Percentiles rank a stretch among this genome's conserved stretches.
Conservation (phyloP, 2,888 invertebrate species). For the Pristionchus entomophagus region DNA sequence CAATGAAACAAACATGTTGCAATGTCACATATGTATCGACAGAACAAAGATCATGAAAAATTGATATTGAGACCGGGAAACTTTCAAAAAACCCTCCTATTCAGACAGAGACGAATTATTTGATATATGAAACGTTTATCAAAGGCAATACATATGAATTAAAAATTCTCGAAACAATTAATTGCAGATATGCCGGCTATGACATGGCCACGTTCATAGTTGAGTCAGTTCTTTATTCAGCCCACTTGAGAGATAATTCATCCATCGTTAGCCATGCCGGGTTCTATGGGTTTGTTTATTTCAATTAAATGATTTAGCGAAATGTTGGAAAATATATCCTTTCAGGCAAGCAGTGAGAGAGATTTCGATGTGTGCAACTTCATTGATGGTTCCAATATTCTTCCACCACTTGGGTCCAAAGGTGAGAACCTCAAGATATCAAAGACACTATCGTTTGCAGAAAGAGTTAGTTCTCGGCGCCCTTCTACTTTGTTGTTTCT, state of each 20-base stretch:
- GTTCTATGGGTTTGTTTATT: background rate
- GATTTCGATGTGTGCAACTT: background rate
- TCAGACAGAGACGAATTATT: no score
- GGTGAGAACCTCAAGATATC: background rate
- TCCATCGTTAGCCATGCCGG: slow-evolving; percentile 13
- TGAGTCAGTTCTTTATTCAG: slow-evolving; percentile 19
- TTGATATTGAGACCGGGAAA: no score
- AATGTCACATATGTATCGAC: no score
- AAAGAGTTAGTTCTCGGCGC: background rate
- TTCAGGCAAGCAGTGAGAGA: slow-evolving; percentile 1
- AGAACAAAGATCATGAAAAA: no score
- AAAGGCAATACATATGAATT: no score
- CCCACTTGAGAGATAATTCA: background rate
- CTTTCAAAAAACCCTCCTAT: no score
- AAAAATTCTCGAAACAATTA: no score
- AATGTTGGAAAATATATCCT: background rate
- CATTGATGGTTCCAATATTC: background rate
- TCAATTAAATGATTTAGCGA: no score
- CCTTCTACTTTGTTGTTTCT: background rate
- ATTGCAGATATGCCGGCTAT: slow-evolving; percentile 11
- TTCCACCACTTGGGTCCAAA: slow-evolving; percentile 23
- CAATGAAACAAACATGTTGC: no score
- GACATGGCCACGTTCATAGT: slow-evolving; percentile 46
- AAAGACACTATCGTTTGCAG: background rate
- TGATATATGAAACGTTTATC: no score